A percentile compares a stretch with the other conserved stretches of the same genome.
These are phyloP conservation scores for Thera britannica DNA, from an alignment of 2,888 invertebrate species.

Conservation along the genomic window DNA sequence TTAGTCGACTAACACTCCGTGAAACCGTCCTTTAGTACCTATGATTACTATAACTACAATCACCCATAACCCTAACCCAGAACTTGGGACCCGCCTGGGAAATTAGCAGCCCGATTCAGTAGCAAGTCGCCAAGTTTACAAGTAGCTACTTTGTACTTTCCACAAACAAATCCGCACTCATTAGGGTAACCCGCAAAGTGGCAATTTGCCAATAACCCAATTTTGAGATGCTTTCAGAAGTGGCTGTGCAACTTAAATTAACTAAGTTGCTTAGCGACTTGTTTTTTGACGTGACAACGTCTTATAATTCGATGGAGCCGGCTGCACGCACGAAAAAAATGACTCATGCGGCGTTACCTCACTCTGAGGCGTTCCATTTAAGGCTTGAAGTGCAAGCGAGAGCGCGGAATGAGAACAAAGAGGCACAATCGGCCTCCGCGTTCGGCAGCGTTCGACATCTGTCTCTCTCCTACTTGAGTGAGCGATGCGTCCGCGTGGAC, in stretches of 20 bases:
- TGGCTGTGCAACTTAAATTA: background rate
- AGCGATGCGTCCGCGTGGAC: too few relatives aligned
- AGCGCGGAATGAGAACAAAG: too few relatives aligned
- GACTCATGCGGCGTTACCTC: too few relatives aligned
- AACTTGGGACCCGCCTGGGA: background rate
- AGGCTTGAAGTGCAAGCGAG: too few relatives aligned
- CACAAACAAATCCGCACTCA: conserved; percentile 13
- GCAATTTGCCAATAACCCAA: conserved; percentile 20
- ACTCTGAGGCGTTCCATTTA: too few relatives aligned
- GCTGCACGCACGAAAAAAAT: too few relatives aligned
- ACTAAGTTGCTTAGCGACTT: background rate
- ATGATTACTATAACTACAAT: background rate
- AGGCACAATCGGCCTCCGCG: too few relatives aligned
- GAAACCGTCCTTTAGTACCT: background rate
- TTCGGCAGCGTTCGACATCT: too few relatives aligned
- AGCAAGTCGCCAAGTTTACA: conserved; percentile 6
- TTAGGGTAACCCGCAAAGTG: conserved; percentile 4
- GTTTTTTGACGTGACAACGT: too few relatives aligned
- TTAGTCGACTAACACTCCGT: too few relatives aligned
- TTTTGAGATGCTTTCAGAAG: conserved; percentile 8
- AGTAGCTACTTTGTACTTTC: conserved; percentile 3
- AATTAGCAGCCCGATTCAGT: background rate
- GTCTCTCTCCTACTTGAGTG: too few relatives aligned
- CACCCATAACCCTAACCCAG: background rate
- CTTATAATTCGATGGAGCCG: too few relatives aligned